Evolutionary conservation across 2,888 invertebrate species (phyloP), one percentile per base, ranked within the genome.

Genomic region (Hoplodrina blanda): DNA sequence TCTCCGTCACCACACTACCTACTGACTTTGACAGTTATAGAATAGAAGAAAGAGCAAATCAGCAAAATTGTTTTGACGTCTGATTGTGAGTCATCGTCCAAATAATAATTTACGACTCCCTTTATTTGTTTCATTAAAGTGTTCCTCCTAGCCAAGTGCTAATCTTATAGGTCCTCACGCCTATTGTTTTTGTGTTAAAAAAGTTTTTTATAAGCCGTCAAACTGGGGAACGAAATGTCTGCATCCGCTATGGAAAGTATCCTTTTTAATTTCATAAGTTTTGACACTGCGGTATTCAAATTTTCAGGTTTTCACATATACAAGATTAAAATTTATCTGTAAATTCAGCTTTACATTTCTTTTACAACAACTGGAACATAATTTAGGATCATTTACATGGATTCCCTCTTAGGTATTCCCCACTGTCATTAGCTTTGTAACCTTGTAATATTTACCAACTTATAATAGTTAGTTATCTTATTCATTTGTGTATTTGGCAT

Each of bases 201-300:
- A 80, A 82, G 84, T 88, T 87, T 86, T 81, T 69, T 74, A 77
- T 73, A 93, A 92, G 77, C 90, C 90, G 88, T 91, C 97, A 97
- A 97, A 96, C 97, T 98, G 98, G 98, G 98, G 92, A 98, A 98
- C 97, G 98, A 98, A 96, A 98, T 98, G 98, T 98, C 98, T 90
- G 97, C 98, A 85, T 97, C 98, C 84, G 97, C 98, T 88, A 98
- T 98, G 98, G 98, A 98, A 96, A 98, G 98, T 98, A 98, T 98
- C 98, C 98, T 98, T 98, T 97, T 79, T 94, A 76, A 79, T 72
- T 82, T 74, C 41, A 50, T 55, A 80, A 72, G 62, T 69, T 76
- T 72, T 67, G 64, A 71, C 60, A 71, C 66, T 76, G 25, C 37
- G 11, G 57, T 73, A 44, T 55, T 68, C 61, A 61, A 25, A 76